Evolutionary conservation across 2,113 vertebrate genomes (phyloP), one percentile per base, ranked within the genome.

Genomic region (Cyanoramphus novaezelandiae): DNA sequence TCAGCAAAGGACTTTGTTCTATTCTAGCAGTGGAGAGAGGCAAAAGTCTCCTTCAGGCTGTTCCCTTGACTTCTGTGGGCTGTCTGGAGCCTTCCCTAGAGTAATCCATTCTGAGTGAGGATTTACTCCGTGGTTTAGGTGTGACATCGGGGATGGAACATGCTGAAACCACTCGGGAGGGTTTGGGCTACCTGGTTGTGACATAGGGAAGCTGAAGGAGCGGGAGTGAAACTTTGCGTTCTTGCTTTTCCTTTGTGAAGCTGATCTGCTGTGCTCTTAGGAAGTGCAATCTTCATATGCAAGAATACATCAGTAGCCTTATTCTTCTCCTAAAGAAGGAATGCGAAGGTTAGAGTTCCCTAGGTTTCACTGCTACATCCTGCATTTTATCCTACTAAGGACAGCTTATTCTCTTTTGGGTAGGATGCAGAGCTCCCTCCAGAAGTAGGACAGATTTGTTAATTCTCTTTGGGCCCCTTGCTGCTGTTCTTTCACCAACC

Each of bases 291-390:
- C 24, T 39, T 44, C 7, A 2, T 5, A 39, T 15, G 13, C 16
- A 28, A 41, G 15, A 47, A 35, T 33, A 14, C 2, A 19, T 31
- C 64, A 78, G 5, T 13, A 43, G 5, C 41, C 33, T 43, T 50
- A 21, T 23, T 47, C 4, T 44, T 52, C 21, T 41, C 37, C 10
- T n/a, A 6, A 27, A 35, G 57, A 59, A 31, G 17, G 10, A 64
- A 27, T 9, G 39, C 13, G 39, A 24, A 37, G 25, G 9, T 65
- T 55, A 7, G 10, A 12, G 64, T 75, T 85, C 24, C 29, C 4
- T 3, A 2, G 8, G 2, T 62, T 68, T 28, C 44, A 5, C 50
- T 79, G 47, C 67, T 46, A 0, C 0, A 0, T 71, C 1, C 0
- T 2, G 13, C 16, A 14, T 10, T 19, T 31, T 41, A 18, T 18